Conservation (phyloP, 2,888 invertebrate species). For the Spicauda simplicius region DNA sequence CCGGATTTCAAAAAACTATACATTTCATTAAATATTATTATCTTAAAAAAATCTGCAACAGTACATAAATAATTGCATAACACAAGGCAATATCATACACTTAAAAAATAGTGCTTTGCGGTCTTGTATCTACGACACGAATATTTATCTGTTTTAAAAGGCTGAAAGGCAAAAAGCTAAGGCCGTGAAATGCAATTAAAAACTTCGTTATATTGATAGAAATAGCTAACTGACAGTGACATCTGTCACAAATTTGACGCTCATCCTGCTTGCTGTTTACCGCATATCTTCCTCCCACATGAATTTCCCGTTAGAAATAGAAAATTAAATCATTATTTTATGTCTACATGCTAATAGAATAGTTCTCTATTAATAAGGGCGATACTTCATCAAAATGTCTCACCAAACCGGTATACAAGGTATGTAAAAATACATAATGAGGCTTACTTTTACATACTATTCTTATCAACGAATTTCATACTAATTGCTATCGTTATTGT, state of each 20-base stretch:
- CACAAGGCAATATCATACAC: too few species aligned
- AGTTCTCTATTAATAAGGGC: neutral
- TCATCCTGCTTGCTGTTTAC: constrained; percentile 19
- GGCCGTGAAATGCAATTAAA: too few species aligned
- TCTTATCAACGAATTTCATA: neutral
- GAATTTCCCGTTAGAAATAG: constrained; percentile 34
- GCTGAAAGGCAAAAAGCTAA: too few species aligned
- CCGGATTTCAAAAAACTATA: too few species aligned
- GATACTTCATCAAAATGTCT: constrained; percentile 86
- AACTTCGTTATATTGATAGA: too few species aligned
- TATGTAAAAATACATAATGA: constrained; percentile 52
- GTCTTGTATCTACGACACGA: too few species aligned
- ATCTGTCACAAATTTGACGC: neutral
- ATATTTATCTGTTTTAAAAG: too few species aligned
- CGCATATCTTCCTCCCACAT: constrained; percentile 16
- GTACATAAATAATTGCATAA: too few species aligned
- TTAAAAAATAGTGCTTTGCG: too few species aligned
- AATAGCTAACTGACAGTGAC: neutral
- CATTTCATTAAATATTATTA: too few species aligned
- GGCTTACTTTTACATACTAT: neutral
- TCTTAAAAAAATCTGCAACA: too few species aligned
- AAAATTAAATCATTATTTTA: constrained; percentile 1
- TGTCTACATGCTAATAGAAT: too few species aligned
- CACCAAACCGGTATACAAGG: constrained; percentile 96
- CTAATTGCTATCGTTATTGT: neutral